Percentiles rank a stretch among this genome's conserved stretches.
Evolutionary conservation across 2,113 vertebrate species (phyloP).

Genomic region (Stomatorhinus ivindoensis): DNA sequence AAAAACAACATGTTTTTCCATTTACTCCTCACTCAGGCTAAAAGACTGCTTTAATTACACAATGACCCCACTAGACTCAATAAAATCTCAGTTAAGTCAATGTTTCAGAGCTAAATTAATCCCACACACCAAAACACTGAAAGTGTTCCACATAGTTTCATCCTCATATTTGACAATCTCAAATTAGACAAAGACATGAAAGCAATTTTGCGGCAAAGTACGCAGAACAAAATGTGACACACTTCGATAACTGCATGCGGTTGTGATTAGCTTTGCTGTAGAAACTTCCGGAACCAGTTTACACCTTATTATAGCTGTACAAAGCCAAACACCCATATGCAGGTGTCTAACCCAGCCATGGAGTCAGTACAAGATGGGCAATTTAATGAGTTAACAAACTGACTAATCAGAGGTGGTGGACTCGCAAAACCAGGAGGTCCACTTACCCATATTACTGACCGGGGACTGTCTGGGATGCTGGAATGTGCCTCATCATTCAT

Average conservation of each 20-base stretch:
- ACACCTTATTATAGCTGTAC: neutral
- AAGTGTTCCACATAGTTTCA: neutral
- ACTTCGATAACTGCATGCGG: constrained; percentile 2
- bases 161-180: constrained; percentile 12
- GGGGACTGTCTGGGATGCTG: neutral
- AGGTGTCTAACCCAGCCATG: neutral
- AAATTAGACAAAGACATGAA: constrained; percentile 15
- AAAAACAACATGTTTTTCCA: constrained; percentile 15
- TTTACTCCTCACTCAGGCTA: neutral
- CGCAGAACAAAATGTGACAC: constrained; percentile 10
- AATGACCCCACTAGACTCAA: constrained; percentile 18
- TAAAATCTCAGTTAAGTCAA: constrained; percentile 1
- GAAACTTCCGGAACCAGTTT: neutral
- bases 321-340: neutral
- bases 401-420: neutral
- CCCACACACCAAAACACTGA: neutral
- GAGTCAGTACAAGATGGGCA: neutral
- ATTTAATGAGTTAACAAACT: neutral
- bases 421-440: neutral
- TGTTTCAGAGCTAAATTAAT: neutral
- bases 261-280: neutral
- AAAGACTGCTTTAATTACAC: constrained; percentile 15
- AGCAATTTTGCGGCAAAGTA: neutral
- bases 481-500: neutral
- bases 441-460: neutral